These are phyloP conservation scores for Himalopsyche tibetana DNA, from an alignment of 2,888 invertebrate genomes.

Conservation along the genomic window DNA sequence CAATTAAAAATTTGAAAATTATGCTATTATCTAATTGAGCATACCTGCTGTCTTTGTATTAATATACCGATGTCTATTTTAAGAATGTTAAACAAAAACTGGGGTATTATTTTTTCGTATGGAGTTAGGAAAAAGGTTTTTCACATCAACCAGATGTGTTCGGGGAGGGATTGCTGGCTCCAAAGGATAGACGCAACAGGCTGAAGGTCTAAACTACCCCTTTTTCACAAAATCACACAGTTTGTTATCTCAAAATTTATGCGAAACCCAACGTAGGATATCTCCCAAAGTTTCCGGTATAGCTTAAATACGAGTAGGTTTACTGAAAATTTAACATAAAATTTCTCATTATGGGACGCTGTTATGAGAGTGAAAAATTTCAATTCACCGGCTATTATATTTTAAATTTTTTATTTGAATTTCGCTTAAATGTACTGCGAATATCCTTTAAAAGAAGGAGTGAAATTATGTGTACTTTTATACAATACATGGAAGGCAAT, in stretches of 20 bases:
- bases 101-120: constrained; percentile 27
- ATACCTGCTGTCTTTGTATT: background rate
- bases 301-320: constrained; percentile 29
- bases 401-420: background rate
- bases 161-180: constrained; percentile 28
- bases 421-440: background rate
- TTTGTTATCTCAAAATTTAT: constrained; percentile 52
- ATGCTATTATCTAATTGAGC: too few relatives aligned
- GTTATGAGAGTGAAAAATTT: background rate
- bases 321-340: constrained; percentile 9
- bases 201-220: constrained; percentile 44
- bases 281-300: constrained; percentile 39
- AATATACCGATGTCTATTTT: background rate
- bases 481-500: too few relatives aligned
- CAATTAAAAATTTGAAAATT: too few relatives aligned
- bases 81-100: background rate
- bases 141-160: constrained; percentile 43
- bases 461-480: too few relatives aligned
- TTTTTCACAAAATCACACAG: constrained; percentile 47
- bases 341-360: constrained; percentile 1
- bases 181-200: constrained; percentile 51
- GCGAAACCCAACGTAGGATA: constrained; percentile 46
- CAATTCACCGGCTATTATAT: background rate
- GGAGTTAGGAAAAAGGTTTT: constrained; percentile 39
- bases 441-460: too few relatives aligned